Evolutionary conservation across 2,888 invertebrate genomes (phyloP), one percentile per base, ranked within the genome.

Genomic region (Phyllotreta striolata): DNA sequence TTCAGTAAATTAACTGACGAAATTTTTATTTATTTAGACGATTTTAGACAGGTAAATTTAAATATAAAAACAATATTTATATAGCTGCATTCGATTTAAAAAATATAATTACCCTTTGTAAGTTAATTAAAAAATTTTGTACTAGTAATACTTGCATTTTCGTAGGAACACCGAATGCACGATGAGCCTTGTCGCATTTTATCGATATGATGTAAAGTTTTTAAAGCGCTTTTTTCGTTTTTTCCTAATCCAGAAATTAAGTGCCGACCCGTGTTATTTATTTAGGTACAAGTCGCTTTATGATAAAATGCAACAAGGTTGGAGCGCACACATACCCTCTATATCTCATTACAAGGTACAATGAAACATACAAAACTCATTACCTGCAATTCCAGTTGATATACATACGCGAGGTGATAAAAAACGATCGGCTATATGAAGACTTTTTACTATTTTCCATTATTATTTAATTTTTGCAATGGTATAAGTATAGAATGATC

Each of bases 231-330:
- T 57, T 44, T 57, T 47, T 13, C 13, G 41, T 10, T 39, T 24
- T 41, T 41, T 40, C 34, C 24, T 52, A 37, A 35, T 55, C 55
- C 55, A 14, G 47, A 55, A 65, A 59, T 44, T 55, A 49, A 65
- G 65, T 65, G 65, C 62, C 37, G 40, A 67, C 38, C 13, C 55
- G 39, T 67, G 64, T 64, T 51, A 37, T 54, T 56, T 61, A 35
- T n/a, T 24, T 34, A 43, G 24, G 24, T 58, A 63, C 63, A 66
- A 58, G 43, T 61, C 38, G 54, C 38, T 61, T 61, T 67, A 24
- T 59, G 65, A 67, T 64, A 64, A 46, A 58, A 60, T 49, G 12
- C 41, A 54, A 67, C 67, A 67, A 67, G 67, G 67, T 64, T 64
- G 60, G 57, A 55, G 62, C 62, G 41, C 49, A 52, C 41, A 49